Conservation (phyloP, 2,113 vertebrate species). For the Ceuthmochares aereus region DNA sequence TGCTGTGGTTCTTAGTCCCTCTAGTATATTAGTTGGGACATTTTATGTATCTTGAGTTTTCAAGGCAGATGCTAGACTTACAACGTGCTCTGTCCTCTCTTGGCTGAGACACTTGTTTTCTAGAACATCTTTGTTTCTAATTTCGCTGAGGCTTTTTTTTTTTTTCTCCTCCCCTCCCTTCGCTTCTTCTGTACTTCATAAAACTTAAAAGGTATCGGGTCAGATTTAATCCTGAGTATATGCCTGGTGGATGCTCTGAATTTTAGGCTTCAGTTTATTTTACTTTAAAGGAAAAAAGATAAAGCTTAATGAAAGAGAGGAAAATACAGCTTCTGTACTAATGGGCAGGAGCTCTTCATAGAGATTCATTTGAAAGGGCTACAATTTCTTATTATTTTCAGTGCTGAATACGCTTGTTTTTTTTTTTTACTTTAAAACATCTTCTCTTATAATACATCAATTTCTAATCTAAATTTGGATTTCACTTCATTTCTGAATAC, state of each 20-base stretch:
- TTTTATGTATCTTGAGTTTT: background rate
- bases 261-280: background rate
- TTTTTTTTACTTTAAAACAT: background rate
- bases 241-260: background rate
- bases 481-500: background rate
- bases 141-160: background rate
- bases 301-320: background rate
- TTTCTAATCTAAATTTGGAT: background rate
- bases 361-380: background rate
- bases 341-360: constrained; percentile 37
- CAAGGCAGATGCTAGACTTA: background rate
- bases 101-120: background rate
- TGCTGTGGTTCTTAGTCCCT: background rate
- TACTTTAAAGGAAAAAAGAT: background rate
- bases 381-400: constrained; percentile 56
- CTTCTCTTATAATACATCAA: background rate
- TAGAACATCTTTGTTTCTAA: background rate
- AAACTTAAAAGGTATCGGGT: background rate
- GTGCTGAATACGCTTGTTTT: background rate
- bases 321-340: background rate
- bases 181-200: background rate
- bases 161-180: no score
- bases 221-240: background rate
- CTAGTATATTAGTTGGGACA: background rate
- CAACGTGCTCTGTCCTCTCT: background rate